Evolutionary conservation across 2,888 invertebrate species (phyloP).

Genomic region (Clusia tigrina): DNA sequence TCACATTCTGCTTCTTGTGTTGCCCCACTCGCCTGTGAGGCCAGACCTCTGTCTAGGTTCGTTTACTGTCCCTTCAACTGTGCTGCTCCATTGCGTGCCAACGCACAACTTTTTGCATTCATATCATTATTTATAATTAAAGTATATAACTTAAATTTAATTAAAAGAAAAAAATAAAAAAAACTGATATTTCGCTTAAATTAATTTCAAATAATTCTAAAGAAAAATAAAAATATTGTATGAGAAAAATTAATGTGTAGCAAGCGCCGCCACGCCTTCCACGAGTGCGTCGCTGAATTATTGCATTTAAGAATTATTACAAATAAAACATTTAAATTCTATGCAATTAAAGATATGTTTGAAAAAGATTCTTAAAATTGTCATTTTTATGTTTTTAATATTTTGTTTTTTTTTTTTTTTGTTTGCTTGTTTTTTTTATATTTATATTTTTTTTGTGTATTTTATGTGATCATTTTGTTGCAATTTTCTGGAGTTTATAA

Average conservation of each 20-base stretch:
- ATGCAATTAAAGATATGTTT: conserved; percentile 4
- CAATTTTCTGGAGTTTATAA: conserved; percentile 28
- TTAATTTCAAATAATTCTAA: too few species aligned
- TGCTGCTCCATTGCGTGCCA: too few species aligned
- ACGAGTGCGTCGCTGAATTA: not conserved
- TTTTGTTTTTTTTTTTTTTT: conserved; percentile 47
- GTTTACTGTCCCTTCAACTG: too few species aligned
- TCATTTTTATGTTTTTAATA: conserved; percentile 42
- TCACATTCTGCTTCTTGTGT: too few species aligned
- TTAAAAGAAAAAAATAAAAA: too few species aligned
- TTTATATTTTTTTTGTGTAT: conserved; percentile 2
- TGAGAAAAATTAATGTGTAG: not conserved
- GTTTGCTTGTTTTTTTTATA: conserved; percentile 20
- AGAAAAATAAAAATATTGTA: too few species aligned
- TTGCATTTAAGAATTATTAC: conserved; percentile 2
- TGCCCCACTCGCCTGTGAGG: too few species aligned
- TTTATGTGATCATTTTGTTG: conserved; percentile 13
- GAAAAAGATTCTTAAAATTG: conserved; percentile 3
- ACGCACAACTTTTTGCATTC: too few species aligned
- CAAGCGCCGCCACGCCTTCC: not conserved
- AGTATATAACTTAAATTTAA: too few species aligned
- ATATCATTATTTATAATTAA: too few species aligned
- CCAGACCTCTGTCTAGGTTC: too few species aligned
- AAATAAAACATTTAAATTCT: conserved; percentile 5
- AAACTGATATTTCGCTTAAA: too few species aligned